Percentiles rank a stretch among this genome's conserved stretches.
Evolutionary conservation across 2,797 vertebrate species (phyloP).

Genomic region (Fratercula arctica): DNA sequence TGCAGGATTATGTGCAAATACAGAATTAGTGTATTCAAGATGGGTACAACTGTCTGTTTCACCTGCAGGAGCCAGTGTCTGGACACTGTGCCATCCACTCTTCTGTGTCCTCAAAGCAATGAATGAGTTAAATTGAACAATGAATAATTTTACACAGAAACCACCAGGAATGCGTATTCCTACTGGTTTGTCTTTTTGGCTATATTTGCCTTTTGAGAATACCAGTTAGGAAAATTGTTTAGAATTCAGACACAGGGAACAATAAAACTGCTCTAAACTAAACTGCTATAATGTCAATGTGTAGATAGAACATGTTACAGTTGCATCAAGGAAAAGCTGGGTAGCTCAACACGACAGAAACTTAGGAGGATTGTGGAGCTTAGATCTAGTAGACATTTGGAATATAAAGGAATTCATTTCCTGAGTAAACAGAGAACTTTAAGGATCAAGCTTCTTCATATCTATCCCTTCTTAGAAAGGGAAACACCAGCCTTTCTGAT

Average conservation of each 20-base stretch:
- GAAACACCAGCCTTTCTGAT: not conserved
- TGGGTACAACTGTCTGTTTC: not conserved
- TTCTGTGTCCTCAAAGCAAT: not conserved
- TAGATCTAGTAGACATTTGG: not conserved
- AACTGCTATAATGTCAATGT: not conserved
- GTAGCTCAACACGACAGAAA: constrained; percentile 11
- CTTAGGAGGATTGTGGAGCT: not conserved
- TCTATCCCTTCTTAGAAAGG: not conserved
- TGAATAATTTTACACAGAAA: constrained; percentile 58
- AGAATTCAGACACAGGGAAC: constrained; percentile 18
- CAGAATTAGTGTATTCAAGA: not conserved
- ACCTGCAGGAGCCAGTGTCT: not conserved
- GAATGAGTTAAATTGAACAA: constrained; percentile 61
- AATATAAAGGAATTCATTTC: constrained; percentile 5
- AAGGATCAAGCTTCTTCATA: not conserved
- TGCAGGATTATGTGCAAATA: not conserved
- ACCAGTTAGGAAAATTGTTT: constrained; percentile 53
- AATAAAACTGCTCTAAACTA: constrained; percentile 33
- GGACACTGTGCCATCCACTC: not conserved
- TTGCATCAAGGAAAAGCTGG: not conserved
- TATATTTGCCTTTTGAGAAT: constrained; percentile 52
- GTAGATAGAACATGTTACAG: constrained; percentile 17
- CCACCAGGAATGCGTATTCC: constrained; percentile 49
- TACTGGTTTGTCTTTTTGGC: constrained; percentile 52
- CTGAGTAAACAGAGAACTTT: not conserved